Evolutionary conservation across 2,797 vertebrate genomes (phyloP).

Genomic region (Acestrorhynchus altus): DNA sequence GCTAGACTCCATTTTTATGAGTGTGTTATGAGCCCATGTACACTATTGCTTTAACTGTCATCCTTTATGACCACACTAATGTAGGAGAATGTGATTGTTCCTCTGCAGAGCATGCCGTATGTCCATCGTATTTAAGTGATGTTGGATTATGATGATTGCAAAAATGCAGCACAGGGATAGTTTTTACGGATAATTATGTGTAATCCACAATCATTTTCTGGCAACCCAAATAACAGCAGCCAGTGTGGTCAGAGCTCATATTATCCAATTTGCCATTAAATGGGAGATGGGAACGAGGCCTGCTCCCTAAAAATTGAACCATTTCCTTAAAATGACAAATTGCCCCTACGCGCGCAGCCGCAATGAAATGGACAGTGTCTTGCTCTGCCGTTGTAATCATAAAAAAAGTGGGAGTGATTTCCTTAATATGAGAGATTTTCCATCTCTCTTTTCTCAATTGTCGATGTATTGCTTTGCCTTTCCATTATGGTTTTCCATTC

Average conservation of each 20-base stretch:
- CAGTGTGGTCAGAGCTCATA: constrained; percentile 43
- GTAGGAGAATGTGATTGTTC: constrained; percentile 12
- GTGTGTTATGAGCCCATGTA: neutral
- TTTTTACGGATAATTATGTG: constrained; percentile 62
- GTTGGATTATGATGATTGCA: constrained; percentile 43
- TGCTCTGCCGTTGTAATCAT: constrained; percentile 19
- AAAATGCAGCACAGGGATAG: constrained; percentile 38
- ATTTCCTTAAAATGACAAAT: constrained; percentile 60
- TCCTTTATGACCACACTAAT: constrained; percentile 6
- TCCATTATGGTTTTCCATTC: neutral
- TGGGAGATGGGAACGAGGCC: constrained; percentile 30
- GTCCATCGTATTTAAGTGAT: constrained; percentile 31
- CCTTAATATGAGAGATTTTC: constrained; percentile 5
- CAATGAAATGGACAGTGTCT: constrained; percentile 23
- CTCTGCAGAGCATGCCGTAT: constrained; percentile 1
- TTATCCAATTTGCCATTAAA: constrained; percentile 62
- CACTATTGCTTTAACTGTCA: neutral
- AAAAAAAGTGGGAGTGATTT: constrained; percentile 4
- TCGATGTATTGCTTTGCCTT: neutral
- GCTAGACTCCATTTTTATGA: neutral
- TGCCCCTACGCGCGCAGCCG: constrained; percentile 4
- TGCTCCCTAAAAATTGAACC: constrained; percentile 47
- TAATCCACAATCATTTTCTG: constrained; percentile 59
- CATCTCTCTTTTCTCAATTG: neutral
- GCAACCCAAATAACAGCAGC: constrained; percentile 49